Base-by-base conservation (phyloP, 2,797 vertebrate species). In the Ctenopoma kingsleyae region DNA sequence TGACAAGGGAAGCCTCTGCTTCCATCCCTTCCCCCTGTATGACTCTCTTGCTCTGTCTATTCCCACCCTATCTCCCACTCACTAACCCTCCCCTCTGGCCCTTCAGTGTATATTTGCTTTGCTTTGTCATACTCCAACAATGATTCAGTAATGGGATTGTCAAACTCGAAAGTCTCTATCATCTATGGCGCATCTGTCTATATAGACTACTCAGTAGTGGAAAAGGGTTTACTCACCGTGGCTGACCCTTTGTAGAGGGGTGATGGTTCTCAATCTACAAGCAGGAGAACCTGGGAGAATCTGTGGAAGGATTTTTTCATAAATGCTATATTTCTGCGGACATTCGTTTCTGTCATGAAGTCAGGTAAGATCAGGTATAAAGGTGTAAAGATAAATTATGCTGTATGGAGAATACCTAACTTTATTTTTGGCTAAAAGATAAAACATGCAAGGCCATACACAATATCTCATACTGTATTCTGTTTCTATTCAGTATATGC, bases 1-100 rank as follows among this genome's bases (percentile, higher is more conserved):
- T 74, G 87, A 85, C 86, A 84, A 68, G 87, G 82, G 77, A 88
- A 86, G 80, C 80, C 86, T 87, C 54, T 67, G 79, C 75, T 59
- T 76, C 81, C 67, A 62, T 82, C 68, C 57, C 36, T 63, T 54
- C 67, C 65, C 71, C 67, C 71, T 36, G 56, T 48, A 67, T 41
- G 55, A 67, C 63, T 60, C 67, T 64, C 40, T 56, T 52, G 22
- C 58, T 55, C 54, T 52, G 48, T 59, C 73, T 71, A 40, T 46
- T 54, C 53, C 47, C 67, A 20, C 67, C 69, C 69, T 40, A 16
- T 48, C 67, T 51, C 58, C 15, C 19, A 6, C 65, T 69, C 70
- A 54, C 75, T 67, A 60, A 57, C 56, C 32, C 67, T 67, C 30
- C 64, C 68, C 65, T 69, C 64, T 11, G 43, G 63, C 55, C 58